Percentiles rank a stretch among this genome's conserved stretches.
Evolutionary conservation across 2,888 invertebrate genomes (phyloP).

Genomic region (Zelleria hepariella): DNA sequence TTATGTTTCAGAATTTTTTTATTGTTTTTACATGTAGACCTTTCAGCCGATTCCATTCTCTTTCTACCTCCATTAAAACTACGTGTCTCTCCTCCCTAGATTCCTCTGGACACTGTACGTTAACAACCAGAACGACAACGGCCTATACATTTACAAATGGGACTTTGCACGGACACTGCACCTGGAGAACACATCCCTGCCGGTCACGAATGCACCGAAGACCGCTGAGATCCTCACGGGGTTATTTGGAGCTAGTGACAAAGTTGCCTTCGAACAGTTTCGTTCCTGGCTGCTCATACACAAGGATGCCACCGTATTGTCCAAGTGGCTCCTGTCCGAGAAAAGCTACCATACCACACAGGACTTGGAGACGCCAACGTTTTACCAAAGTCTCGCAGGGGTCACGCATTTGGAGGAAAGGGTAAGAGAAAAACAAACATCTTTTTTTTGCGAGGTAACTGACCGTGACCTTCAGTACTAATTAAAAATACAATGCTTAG

Average conservation of each 20-base stretch:
- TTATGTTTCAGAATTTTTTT: no score
- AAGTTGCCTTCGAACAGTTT: conserved; percentile 81
- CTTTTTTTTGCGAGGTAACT: no score
- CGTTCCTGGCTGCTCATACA: conserved; percentile 83
- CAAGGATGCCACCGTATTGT: conserved; percentile 83
- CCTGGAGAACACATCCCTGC: conserved; percentile 65
- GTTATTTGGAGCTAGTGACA: conserved; percentile 53
- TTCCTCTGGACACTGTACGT: conserved; percentile 90
- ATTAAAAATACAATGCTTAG: no score
- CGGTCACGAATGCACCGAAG: conserved; percentile 37
- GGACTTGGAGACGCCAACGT: conserved; percentile 89
- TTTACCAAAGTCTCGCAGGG: conserved; percentile 94
- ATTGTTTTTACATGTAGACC: no score
- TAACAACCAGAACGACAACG: conserved; percentile 79
- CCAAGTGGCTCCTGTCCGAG: conserved; percentile 85
- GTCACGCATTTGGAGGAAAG: conserved; percentile 89
- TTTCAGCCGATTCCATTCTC: no score
- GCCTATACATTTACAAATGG: conserved; percentile 78
- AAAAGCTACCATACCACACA: conserved; percentile 81
- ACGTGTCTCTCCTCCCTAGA: conserved; percentile 45
- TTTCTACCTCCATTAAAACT: no score
- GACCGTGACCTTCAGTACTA: no score
- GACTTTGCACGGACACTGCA: conserved; percentile 80
- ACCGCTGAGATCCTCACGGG: conserved; percentile 50
- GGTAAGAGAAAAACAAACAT: conserved; percentile 53